These are phyloP conservation scores for Nasua narica DNA, from an alignment of 2,797 vertebrate species.

Conservation along the genomic window DNA sequence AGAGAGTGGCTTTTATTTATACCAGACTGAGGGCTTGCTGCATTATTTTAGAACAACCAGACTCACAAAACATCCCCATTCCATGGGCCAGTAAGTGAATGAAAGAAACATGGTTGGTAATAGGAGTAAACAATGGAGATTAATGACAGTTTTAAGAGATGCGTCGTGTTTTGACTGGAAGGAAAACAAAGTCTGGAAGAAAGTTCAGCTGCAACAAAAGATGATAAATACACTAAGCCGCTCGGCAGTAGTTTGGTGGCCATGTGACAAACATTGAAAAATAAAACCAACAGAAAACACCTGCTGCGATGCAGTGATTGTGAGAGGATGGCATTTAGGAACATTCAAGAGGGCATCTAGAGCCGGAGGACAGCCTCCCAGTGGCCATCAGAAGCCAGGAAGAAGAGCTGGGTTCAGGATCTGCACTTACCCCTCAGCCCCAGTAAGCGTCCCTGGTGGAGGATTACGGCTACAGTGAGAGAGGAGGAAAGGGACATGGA, in stretches of 20 bases:
- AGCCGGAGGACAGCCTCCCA: conserved; percentile 81
- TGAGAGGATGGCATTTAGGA: conserved; percentile 82
- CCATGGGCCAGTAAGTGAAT: conserved; percentile 79
- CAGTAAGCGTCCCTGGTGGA: conserved; percentile 93
- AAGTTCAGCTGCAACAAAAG: conserved; percentile 86
- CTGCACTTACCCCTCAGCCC: conserved; percentile 91
- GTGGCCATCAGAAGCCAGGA: conserved; percentile 85
- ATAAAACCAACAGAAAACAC: conserved; percentile 65
- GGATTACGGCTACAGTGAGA: conserved; percentile 90
- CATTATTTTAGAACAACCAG: conserved; percentile 79
- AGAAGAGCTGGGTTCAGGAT: conserved; percentile 81
- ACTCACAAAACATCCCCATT: conserved; percentile 88
- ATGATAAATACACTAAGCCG: conserved; percentile 82
- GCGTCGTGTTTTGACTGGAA: conserved; percentile 81
- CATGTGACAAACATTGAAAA: conserved; percentile 81
- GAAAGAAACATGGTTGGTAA: conserved; percentile 81
- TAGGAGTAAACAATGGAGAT: conserved; percentile 82
- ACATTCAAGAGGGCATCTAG: conserved; percentile 83
- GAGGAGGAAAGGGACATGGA: conserved; percentile 89
- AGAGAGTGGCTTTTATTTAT: not conserved
- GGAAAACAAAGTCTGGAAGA: conserved; percentile 82
- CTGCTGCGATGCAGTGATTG: conserved; percentile 85
- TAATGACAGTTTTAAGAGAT: conserved; percentile 84
- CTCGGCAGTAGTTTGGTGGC: conserved; percentile 83
- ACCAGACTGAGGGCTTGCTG: not conserved